These are phyloP conservation scores for Thaumetopoea pityocampa DNA, from an alignment of 1,140 invertebrate species.

Conservation along the genomic window DNA sequence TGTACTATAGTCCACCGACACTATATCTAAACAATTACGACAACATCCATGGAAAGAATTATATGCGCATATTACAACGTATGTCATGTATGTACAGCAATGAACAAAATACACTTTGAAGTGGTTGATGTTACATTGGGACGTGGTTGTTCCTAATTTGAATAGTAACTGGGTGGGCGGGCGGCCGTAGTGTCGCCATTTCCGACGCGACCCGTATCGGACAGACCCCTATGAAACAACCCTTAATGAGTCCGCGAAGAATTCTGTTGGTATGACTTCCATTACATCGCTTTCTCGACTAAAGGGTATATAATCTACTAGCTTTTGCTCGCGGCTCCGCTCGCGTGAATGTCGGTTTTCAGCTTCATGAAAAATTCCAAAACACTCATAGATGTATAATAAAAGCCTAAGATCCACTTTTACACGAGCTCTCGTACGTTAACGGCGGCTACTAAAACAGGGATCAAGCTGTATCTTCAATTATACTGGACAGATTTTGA, in stretches of 20 bases:
- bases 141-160: conserved; percentile 32
- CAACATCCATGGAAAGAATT: conserved; percentile 15
- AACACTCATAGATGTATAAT: too few relatives aligned
- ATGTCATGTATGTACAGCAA: conserved; percentile 6
- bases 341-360: too few relatives aligned
- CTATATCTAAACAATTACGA: too few relatives aligned
- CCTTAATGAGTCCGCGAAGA: conserved; percentile 32
- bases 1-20: too few relatives aligned
- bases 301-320: conserved; percentile 9
- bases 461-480: too few relatives aligned
- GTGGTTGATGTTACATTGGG: conserved; percentile 6
- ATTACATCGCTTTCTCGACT: conserved; percentile 28
- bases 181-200: conserved; percentile 31
- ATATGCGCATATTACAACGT: background rate
- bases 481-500: too few relatives aligned
- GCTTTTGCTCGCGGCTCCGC: too few relatives aligned
- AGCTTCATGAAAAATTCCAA: too few relatives aligned
- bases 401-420: too few relatives aligned
- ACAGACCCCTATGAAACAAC: conserved; percentile 17
- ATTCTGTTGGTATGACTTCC: conserved; percentile 26
- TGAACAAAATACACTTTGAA: conserved; percentile 6
- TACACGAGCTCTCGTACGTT: too few relatives aligned
- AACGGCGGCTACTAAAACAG: too few relatives aligned
- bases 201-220: conserved; percentile 32
- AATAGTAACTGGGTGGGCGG: conserved; percentile 37